Percentiles rank a stretch among this genome's conserved stretches.
Conservation (phyloP, 2,888 invertebrate species). For the Zygaena filipendulae region DNA sequence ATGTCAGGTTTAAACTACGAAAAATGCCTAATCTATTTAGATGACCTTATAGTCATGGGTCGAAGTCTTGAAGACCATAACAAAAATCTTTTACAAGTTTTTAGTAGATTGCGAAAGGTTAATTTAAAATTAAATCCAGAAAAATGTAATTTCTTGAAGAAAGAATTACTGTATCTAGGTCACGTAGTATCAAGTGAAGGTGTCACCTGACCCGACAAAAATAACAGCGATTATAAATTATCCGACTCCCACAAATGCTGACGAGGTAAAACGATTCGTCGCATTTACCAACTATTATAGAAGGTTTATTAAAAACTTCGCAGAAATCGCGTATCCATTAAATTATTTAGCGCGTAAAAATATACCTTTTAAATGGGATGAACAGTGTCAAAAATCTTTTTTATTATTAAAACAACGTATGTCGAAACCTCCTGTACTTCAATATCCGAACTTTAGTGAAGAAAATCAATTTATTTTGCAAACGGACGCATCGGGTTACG, state of each 20-base stretch:
- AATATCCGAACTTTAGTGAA: slow-evolving; percentile 11
- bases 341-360: slow-evolving; percentile 2
- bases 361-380: neutral
- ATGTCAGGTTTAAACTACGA: slow-evolving; percentile 11
- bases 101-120: slow-evolving; percentile 7
- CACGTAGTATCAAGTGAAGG: slow-evolving; percentile 10
- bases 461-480: slow-evolving; percentile 9
- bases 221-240: slow-evolving; percentile 10
- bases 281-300: slow-evolving; percentile 8
- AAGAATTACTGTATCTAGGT: slow-evolving; percentile 10
- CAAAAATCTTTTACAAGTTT: slow-evolving; percentile 10
- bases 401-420: slow-evolving; percentile 1
- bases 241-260: slow-evolving; percentile 5
- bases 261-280: neutral
- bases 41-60: slow-evolving; percentile 10
- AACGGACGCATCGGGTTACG: slow-evolving; percentile 10
- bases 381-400: slow-evolving; percentile 1
- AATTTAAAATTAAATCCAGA: slow-evolving; percentile 9
- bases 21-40: slow-evolving; percentile 11
- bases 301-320: slow-evolving; percentile 11
- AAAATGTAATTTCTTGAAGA: slow-evolving; percentile 13
- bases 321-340: slow-evolving; percentile 5
- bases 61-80: slow-evolving; percentile 8
- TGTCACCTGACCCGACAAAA: slow-evolving; percentile 9
- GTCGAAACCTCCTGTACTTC: slow-evolving; percentile 10